phyloP scores from a whole-genome alignment of 2,113 vertebrate species.

The Spea bombifrons region DNA sequence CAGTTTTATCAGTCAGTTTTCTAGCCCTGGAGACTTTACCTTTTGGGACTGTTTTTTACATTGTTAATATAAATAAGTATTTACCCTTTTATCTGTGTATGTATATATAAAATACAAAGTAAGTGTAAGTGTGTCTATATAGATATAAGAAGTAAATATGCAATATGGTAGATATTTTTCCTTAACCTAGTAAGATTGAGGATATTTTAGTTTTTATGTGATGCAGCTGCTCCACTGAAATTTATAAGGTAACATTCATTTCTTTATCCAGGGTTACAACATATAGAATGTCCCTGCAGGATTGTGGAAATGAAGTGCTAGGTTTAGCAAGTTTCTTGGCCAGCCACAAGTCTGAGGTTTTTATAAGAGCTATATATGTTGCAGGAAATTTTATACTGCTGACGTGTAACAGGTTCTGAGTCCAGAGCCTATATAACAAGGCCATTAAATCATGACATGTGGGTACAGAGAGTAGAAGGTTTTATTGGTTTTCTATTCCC shows the following conservation, averaged over 20 bases:
- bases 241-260: conserved; percentile 48
- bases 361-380: conserved; percentile 46
- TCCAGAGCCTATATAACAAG: conserved; percentile 44
- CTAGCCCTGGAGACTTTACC: background rate
- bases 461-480: conserved; percentile 42
- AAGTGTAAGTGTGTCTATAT: too few species aligned
- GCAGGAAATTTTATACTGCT: conserved; percentile 46
- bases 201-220: conserved; percentile 45
- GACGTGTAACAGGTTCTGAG: conserved; percentile 39
- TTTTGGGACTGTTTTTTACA: background rate
- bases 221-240: conserved; percentile 45
- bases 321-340: conserved; percentile 47
- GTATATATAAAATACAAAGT: too few species aligned
- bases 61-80: too few species aligned
- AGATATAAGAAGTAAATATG: too few species aligned
- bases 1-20: conserved; percentile 18
- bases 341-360: conserved; percentile 33
- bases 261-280: conserved; percentile 46
- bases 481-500: conserved; percentile 45
- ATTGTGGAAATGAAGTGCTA: conserved; percentile 49
- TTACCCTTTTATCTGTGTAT: too few species aligned
- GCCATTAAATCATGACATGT: conserved; percentile 43
- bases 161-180: background rate
- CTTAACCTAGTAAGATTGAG: conserved; percentile 39
- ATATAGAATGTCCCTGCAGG: conserved; percentile 47